Base-by-base conservation (phyloP, 2,113 vertebrate species). In the Platichthys stellatus region DNA sequence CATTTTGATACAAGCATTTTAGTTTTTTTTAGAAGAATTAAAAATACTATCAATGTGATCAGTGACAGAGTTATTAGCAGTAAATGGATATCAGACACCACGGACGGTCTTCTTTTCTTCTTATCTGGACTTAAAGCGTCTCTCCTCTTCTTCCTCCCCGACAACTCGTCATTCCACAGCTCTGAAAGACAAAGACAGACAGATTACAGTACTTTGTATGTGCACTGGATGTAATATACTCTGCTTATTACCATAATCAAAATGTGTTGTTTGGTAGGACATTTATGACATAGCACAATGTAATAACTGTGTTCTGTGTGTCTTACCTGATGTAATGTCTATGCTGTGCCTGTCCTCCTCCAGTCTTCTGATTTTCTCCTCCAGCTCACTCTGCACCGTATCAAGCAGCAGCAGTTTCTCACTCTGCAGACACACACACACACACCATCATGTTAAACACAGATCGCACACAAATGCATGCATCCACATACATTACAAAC, bases 341-440 rank as follows among this genome's bases (percentile, higher is more conserved):
- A 98, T 97, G 87, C 96, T 99, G 86, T 99, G 97, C 18, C 97
- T 91, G 84, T 99, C 97, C 81, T 99, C 97, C 90, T 99, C 97
- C 82, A 99, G 95, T 71, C 97, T 92, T 81, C 96, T 90, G n/a
- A 99, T 99, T 90, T 98, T 98, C 92, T 99, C 97, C 88, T 98
- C 97, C 76, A 99, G 91, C 83, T 99, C 97, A 90, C 94, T 98
- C 90, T 98, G 97, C 1, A 98, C 96, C 4, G 97, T 99, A 72
- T 99, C 97, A 80, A 97, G 96, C 51, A 99, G 91, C 76, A 99
- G 92, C 85, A 99, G 94, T 91, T 99, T 98, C 92, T 98, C 97
- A 92, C 97, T 98, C 97, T 99, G 81, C 45, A 3, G 1, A 11
- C 61, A 69, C 20, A 60, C 0, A 47, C 15, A 24, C 26, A 53